A percentile compares a stretch with the other conserved stretches of the same genome.
These are phyloP conservation scores for Harpalus rubripes DNA, from an alignment of 2,888 invertebrate genomes.

Conservation along the genomic window DNA sequence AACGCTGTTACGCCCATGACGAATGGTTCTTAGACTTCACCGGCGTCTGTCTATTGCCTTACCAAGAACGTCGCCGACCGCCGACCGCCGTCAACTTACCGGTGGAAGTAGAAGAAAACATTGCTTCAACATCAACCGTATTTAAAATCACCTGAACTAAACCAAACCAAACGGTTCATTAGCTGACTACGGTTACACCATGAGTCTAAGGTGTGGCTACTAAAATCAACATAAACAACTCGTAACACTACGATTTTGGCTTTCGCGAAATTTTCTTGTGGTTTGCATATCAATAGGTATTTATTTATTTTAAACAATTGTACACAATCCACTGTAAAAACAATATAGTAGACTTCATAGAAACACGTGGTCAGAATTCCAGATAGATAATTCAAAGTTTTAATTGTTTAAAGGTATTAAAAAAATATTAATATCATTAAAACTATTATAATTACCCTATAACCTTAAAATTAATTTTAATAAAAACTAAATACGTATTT, in stretches of 20 bases:
- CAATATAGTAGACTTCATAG: too few species aligned
- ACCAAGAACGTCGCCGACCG: slow-evolving; percentile 23
- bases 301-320: too few species aligned
- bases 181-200: slow-evolving; percentile 15
- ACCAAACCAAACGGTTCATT: slow-evolving; percentile 37
- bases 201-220: slow-evolving; percentile 17
- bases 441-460: too few species aligned
- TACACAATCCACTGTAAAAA: too few species aligned
- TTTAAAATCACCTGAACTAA: slow-evolving; percentile 32
- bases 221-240: slow-evolving; percentile 8
- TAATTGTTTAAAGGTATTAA: too few species aligned
- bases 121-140: slow-evolving; percentile 29
- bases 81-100: slow-evolving; percentile 8
- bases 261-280: neutral
- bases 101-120: slow-evolving; percentile 16
- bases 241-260: slow-evolving; percentile 3
- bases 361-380: too few species aligned
- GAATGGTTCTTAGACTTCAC: slow-evolving; percentile 29
- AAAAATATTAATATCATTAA: too few species aligned
- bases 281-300: neutral
- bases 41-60: slow-evolving; percentile 40
- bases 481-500: too few species aligned
- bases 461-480: too few species aligned
- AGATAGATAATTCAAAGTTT: too few species aligned
- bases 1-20: neutral